phyloP scores from a whole-genome alignment of 2,797 vertebrate species.

The Lepilemur ruficaudatus region DNA sequence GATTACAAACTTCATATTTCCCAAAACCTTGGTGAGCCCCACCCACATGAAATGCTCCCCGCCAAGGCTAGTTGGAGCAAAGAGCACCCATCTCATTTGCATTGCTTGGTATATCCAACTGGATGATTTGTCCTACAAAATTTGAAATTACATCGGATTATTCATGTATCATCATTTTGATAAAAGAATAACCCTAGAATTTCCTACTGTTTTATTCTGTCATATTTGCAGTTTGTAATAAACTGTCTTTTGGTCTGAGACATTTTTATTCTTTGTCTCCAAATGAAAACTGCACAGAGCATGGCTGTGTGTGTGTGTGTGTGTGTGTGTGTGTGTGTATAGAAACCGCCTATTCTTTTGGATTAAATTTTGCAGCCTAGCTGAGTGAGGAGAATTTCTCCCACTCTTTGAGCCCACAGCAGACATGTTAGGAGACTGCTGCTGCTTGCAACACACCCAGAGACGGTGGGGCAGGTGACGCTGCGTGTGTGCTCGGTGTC shows the following conservation, averaged over 20 bases:
- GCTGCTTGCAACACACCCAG: constrained; percentile 72
- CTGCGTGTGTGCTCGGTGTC: constrained; percentile 61
- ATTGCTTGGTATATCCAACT: not conserved
- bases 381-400: constrained; percentile 78
- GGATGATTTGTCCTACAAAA: not conserved
- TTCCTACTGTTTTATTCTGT: not conserved
- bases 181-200: not conserved
- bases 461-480: constrained; percentile 81
- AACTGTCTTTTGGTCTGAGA: constrained; percentile 43
- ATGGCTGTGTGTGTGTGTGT: not conserved
- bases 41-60: not conserved
- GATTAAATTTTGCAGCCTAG: constrained; percentile 80
- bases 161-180: not conserved
- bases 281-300: constrained; percentile 53
- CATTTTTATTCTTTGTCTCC: constrained; percentile 71
- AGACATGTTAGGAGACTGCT: constrained; percentile 75
- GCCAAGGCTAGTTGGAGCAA: not conserved
- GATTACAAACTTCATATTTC: not conserved
- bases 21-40: not conserved
- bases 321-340: not conserved
- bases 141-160: not conserved
- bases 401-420: constrained; percentile 79
- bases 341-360: constrained; percentile 55
- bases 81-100: not conserved
- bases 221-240: not conserved